Base-by-base conservation (phyloP, 2,888 invertebrate genomes). In the Phaedon cochleariae region DNA sequence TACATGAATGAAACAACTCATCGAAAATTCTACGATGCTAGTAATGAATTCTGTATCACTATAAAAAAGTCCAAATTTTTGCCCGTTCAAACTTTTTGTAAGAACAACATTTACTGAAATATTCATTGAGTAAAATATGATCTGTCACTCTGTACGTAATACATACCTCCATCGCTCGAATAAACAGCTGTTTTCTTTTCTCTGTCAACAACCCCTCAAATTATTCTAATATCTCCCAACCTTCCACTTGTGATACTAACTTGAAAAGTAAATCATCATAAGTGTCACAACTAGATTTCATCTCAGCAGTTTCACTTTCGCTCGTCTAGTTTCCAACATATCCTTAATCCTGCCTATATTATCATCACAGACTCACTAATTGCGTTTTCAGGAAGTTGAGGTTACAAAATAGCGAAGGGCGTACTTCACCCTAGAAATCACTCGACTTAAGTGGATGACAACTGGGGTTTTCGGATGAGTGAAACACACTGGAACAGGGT, bases 321-420 rank as follows among this genome's bases (percentile, higher is more conserved):
- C 51, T 22, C 61, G 51, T 51, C 49, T 41, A 55, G 51, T 62
- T 55, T 45, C 59, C 60, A 64, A 37, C 20, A 58, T 59, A 59
- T 65, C 62, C 37, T 59, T 57, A 68, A 65, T 59, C 63, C 62
- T 53, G 48, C 67, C 55, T 65, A 69, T 63, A 67, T 69, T 69
- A 68, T 66, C 69, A 67, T 72, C 64, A 74, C 68, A 65, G 60
- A 66, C 65, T 66, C 67, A 65, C 71, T 73, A 73, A 74, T 73
- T 74, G 64, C 69, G 62, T 68, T 70, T 70, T 72, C 69, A 73
- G 62, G 71, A 55, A 66, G 62, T 69, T 45, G 63, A 52, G 60
- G 67, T 57, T 62, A 46, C 17, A 41, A 37, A 49, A 58, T 57
- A 62, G 59, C 57, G 48, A 65, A 70, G 71, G 68, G 69, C 69